These are phyloP conservation scores for Anastrepha obliqua DNA, from an alignment of 1,140 invertebrate species.

Conservation along the genomic window DNA sequence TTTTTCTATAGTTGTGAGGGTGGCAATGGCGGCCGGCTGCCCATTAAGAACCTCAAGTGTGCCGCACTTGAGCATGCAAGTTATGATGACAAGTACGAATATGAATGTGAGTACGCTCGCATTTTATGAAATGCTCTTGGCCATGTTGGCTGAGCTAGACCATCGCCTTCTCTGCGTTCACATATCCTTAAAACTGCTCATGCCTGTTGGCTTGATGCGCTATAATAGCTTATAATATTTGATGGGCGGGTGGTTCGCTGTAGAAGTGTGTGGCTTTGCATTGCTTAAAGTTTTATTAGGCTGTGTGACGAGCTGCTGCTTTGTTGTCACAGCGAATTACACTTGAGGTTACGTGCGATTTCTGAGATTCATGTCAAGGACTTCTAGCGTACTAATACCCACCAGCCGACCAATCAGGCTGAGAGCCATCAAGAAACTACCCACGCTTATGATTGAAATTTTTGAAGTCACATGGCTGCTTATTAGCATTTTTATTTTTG, in stretches of 20 bases:
- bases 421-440: background rate
- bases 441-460: background rate
- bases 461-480: background rate
- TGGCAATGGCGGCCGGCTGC: background rate
- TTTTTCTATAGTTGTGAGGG: background rate
- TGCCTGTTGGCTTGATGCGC: background rate
- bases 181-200: conserved; percentile 40
- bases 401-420: conserved; percentile 26
- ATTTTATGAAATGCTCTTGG: conserved; percentile 50
- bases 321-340: conserved; percentile 46
- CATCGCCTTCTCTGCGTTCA: background rate
- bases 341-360: conserved; percentile 50
- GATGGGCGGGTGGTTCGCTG: background rate
- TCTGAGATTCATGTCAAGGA: conserved; percentile 49
- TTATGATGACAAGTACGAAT: conserved; percentile 38
- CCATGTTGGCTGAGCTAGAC: conserved; percentile 38
- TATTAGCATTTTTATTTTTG: background rate
- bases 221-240: conserved; percentile 24
- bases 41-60: conserved; percentile 43
- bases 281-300: background rate
- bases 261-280: background rate
- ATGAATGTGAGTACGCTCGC: background rate
- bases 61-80: conserved; percentile 13
- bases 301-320: conserved; percentile 13
- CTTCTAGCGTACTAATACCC: background rate